A percentile compares a stretch with the other conserved stretches of the same genome.
phyloP scores from a whole-genome alignment of 2,113 vertebrate species.

The Pampusana beccarii region DNA sequence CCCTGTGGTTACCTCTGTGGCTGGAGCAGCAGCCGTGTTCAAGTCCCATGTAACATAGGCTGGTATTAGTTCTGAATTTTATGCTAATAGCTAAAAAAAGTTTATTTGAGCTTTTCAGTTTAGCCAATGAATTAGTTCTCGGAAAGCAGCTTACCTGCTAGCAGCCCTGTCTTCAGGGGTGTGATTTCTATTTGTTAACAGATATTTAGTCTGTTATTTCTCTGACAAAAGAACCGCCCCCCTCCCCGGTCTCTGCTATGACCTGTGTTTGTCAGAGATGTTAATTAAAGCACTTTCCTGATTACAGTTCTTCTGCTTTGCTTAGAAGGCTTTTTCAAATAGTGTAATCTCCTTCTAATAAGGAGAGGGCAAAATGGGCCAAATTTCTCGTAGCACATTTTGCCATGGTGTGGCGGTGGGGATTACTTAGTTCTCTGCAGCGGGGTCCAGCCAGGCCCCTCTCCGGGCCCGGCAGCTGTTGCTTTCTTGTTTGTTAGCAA shows the following conservation, averaged over 20 bases:
- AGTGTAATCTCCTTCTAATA: neutral
- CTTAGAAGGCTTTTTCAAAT: neutral
- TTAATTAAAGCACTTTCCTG: neutral
- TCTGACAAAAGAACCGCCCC: neutral
- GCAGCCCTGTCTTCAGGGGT: neutral
- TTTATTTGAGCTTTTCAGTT: neutral
- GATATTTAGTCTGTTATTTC: neutral
- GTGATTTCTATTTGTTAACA: neutral
- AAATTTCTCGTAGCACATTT: neutral
- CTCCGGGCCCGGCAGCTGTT: neutral
- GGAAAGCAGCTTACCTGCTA: neutral
- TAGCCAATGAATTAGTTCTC: neutral
- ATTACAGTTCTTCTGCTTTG: neutral
- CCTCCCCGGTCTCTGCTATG: neutral
- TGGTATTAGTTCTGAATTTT: neutral
- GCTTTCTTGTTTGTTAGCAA: neutral
- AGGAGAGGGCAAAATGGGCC: neutral
- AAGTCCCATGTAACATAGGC: neutral
- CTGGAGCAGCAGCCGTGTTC: neutral
- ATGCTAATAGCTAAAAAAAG: neutral
- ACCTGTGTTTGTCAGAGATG: neutral
- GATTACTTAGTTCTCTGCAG: neutral
- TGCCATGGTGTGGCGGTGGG: neutral
- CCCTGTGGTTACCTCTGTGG: accelerated
- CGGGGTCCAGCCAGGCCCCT: neutral